Conservation (phyloP, 2,888 invertebrate species). For the Calameuta idolon region DNA sequence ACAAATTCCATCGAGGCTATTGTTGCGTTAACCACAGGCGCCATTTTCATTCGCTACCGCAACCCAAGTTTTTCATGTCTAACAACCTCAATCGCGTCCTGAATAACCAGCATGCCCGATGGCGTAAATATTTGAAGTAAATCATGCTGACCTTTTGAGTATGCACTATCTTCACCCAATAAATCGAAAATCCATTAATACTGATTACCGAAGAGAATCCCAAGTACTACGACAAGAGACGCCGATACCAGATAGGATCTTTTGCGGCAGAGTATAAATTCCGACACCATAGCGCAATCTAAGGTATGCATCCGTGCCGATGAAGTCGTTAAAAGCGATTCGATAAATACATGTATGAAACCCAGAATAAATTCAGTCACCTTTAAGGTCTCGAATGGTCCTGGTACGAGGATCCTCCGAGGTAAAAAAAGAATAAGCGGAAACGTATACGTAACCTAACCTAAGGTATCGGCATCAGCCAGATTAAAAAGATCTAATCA, state of each 20-base stretch:
- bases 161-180: constrained; percentile 30
- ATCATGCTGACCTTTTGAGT: constrained; percentile 15
- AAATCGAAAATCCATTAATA: constrained; percentile 40
- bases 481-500: neutral
- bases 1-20: neutral
- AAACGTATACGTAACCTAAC: neutral
- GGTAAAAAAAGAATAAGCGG: neutral
- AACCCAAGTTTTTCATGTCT: neutral
- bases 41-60: neutral
- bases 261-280: constrained; percentile 39
- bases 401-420: neutral
- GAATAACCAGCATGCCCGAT: constrained; percentile 3
- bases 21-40: neutral
- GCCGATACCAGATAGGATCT: constrained; percentile 21
- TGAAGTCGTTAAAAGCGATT: constrained; percentile 50
- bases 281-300: constrained; percentile 44
- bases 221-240: neutral
- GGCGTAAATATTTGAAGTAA: constrained; percentile 38
- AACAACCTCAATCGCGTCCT: neutral
- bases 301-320: constrained; percentile 38
- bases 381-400: neutral
- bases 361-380: constrained; percentile 34
- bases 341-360: constrained; percentile 43
- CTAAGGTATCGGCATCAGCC: neutral
- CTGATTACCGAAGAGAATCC: constrained; percentile 25